Base-by-base conservation (phyloP, 2,888 invertebrate species). In the Anthoptus insignis region DNA sequence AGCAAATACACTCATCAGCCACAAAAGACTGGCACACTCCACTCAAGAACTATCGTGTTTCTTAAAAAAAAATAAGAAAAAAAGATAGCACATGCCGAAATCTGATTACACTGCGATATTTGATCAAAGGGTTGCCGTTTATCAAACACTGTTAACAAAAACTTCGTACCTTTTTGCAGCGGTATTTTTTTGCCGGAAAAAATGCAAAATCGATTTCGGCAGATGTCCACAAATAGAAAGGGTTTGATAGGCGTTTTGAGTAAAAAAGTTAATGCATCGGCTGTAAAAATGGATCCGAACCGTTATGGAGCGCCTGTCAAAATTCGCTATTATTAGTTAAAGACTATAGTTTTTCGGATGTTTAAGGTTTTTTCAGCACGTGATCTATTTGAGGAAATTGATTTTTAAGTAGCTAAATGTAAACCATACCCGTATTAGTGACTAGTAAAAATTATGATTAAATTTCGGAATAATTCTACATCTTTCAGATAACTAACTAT, bases 201-300 rank as follows among this genome's bases (percentile, higher is more conserved):
- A 92, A 91, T 87, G 89, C 88, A 83, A 91, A 91, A 91, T 89
- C 86, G 88, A 90, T 91, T 91, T 90, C 86, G 89, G 91, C 93
- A 93, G 93, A 92, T 93, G 93, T 88, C 90, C 85, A 81, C 84
- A 85, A 84, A 87, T 87, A 88, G 86, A 91, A 91, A 89, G 89
- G 91, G 91, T 92, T 91, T 88, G 86, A 88, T 88, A 77, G 78
- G 76, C 73, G 80, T 81, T 84, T 86, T 73, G 70, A 72, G 52
- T 79, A 86, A 89, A 88, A 89, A 90, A 86, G 82, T 83, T 77
- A 81, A 82, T 80, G 81, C 82, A 83, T 86, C 83, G 68, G 68
- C 69, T 81, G 86, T 88, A 90, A 89, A 90, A 91, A 90, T 86
- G 81, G 84, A 66, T 74, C 64, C 71, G 73, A 76, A 81, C 88